Conservation (phyloP, 92 coral and sea anemone species). For the Palythoa caribaeorum region DNA sequence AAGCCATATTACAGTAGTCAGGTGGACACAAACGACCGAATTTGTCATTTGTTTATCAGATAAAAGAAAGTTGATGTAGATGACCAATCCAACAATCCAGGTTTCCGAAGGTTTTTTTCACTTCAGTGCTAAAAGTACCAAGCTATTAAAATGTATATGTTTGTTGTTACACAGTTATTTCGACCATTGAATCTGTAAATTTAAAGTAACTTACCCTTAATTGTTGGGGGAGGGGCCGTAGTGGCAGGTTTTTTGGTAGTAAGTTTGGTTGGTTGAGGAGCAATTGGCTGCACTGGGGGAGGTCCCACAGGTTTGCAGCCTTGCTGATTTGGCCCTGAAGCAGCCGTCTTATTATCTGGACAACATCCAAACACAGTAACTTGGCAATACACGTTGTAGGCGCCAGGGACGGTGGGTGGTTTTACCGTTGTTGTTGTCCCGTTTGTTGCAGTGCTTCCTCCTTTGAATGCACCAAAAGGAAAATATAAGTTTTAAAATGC, state of each 20-base stretch:
- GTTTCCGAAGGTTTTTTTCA: too few species aligned
- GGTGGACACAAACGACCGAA: too few species aligned
- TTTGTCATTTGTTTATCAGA: too few species aligned
- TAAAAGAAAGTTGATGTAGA: too few species aligned
- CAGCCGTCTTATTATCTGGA: conserved; percentile 85
- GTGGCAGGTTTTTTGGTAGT: background rate
- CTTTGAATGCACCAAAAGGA: conserved; percentile 6
- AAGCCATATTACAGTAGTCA: too few species aligned
- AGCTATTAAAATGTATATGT: background rate
- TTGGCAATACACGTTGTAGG: conserved; percentile 66
- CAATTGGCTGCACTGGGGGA: conserved; percentile 13
- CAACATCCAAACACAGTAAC: conserved; percentile 86
- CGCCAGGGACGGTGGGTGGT: conserved; percentile 52
- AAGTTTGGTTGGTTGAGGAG: background rate
- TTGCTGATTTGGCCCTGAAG: conserved; percentile 82
- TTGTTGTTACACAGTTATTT: background rate
- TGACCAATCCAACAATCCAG: too few species aligned
- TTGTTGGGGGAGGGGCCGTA: conserved; percentile 4
- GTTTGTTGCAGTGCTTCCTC: conserved; percentile 19
- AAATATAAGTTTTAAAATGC: background rate
- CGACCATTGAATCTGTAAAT: background rate
- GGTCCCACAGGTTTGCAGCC: conserved; percentile 69
- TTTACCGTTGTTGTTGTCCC: conserved; percentile 14
- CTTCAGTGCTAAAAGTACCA: too few species aligned
- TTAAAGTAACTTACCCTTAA: background rate